A percentile compares a stretch with the other conserved stretches of the same genome.
Evolutionary conservation across 2,888 invertebrate genomes (phyloP).

Genomic region (Sycophila texana): DNA sequence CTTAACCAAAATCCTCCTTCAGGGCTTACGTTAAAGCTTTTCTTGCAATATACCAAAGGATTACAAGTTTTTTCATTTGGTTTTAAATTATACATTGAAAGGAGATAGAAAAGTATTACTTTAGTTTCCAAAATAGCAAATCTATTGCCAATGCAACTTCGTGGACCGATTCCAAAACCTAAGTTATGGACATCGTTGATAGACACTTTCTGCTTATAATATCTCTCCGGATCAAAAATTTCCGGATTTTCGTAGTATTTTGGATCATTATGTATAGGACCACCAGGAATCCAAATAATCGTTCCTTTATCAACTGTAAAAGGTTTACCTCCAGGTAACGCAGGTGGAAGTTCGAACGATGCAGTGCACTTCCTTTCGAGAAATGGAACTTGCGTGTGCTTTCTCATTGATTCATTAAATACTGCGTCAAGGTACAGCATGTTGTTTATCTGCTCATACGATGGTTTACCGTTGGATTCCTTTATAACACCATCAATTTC

Average conservation of each 20-base stretch:
- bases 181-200: slow-evolving; percentile 37
- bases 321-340: slow-evolving; percentile 66
- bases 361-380: slow-evolving; percentile 68
- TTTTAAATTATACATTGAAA: slow-evolving; percentile 59
- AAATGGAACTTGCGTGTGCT: slow-evolving; percentile 63
- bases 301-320: slow-evolving; percentile 66
- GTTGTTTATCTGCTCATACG: slow-evolving; percentile 75
- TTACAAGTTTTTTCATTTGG: slow-evolving; percentile 57
- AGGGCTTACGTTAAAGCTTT: slow-evolving; percentile 72
- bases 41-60: slow-evolving; percentile 58
- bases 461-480: slow-evolving; percentile 66
- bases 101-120: slow-evolving; percentile 59
- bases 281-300: slow-evolving; percentile 67
- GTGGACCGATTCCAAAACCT: slow-evolving; percentile 71
- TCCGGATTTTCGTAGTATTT: slow-evolving; percentile 71
- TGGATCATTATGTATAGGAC: slow-evolving; percentile 70
- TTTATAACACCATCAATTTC: slow-evolving; percentile 68
- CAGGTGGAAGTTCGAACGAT: slow-evolving; percentile 68
- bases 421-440: slow-evolving; percentile 79
- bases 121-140: slow-evolving; percentile 64
- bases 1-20: slow-evolving; percentile 61
- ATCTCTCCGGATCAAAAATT: slow-evolving; percentile 73
- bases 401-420: slow-evolving; percentile 68
- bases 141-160: slow-evolving; percentile 70
- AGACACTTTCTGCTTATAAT: slow-evolving; percentile 47